Evolutionary conservation across 2,113 vertebrate species (phyloP), one percentile per base, ranked within the genome.

Genomic region (Nesoenas mayeri): DNA sequence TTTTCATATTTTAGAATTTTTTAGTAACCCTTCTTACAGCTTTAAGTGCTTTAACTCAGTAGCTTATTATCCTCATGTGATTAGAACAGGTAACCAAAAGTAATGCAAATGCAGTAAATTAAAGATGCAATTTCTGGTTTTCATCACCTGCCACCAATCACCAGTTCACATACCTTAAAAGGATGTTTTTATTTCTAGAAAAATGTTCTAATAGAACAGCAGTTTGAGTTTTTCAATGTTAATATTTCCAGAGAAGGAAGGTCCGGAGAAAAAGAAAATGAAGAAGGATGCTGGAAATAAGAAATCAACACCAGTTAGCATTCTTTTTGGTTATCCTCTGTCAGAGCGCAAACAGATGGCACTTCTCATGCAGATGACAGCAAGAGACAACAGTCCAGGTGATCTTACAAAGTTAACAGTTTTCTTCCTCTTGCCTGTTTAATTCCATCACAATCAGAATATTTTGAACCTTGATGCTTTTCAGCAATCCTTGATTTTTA

Each of bases 321-420:
- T 99, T 94, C 98, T 99, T 94, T 99, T 99, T 97, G 99, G 99
- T 85, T 99, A 99, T 96, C 99, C 99, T 42, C 98, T 99, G 92
- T 99, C 99, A 3, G 99, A 99, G 93, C 98, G 99, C 89, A 99
- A 99, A 92, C 99, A 99, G 98, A 99, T 99, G 99, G 99, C 99
- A 66, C 99, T 99, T 83, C 98, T 99, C 38, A 99, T 99, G 99
- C 99, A 99, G 98, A 99, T 99, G 99, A 99, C 99, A 28, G 99
- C 99, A 87, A 99, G 98, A 97, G 99, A 99, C 97, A 99, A 99
- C 98, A 99, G 99, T 97, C 99, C 99, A 99, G 99, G 99, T 99
- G 96, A 97, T 83, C 91, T 74, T 67, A 51, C 54, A 42, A 19
- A 74, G 58, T 91, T 72, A 91, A 53, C 56, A 85, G 15, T 51